Base-by-base conservation (phyloP, 2,888 invertebrate genomes). In the Patella caerulea region DNA sequence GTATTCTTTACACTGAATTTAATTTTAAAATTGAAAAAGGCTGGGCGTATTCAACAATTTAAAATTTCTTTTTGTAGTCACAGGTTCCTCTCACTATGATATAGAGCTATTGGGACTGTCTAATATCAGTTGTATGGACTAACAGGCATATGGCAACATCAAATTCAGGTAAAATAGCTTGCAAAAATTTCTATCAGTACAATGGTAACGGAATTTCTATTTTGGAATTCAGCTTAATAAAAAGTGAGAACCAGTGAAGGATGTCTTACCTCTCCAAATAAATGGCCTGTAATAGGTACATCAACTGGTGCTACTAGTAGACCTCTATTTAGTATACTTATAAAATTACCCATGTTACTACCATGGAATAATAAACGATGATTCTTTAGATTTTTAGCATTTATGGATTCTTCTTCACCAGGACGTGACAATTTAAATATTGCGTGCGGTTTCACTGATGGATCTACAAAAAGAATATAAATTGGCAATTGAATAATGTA, bases 311-410 rank as follows among this genome's bases (percentile, higher is more conserved):
- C 90, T 3, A 93, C 89, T 65, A 92, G 89, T 53, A 93, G 90
- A 17, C 93, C 93, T 55, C 90, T 85, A 72, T 88, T 88, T 19
- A 93, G 87, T 81, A 93, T 93, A 77, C 92, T 92, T 71, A 93
- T 87, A 70, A 93, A 83, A 85, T 93, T 93, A 19, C 90, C 90
- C 29, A 91, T 88, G 54, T 88, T 88, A 59, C 92, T 93, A 78
- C 93, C 93, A 85, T 93, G 93, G 92, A 93, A 93, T 70, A 93
- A 87, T 73, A 91, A 81, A 72, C 82, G 84, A 80, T 89, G 89
- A 81, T 91, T 91, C 54, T 86, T 85, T 56, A 90, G 74, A 14
- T 83, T 83, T 72, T 84, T 80, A 53, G 82, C 79, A 71, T 84
- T 81, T 59, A 88, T 79, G 45, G 85, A 74, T 54, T 87, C 85